Conservation (phyloP, 2,888 invertebrate species). For the Hyppa rectilinea region DNA sequence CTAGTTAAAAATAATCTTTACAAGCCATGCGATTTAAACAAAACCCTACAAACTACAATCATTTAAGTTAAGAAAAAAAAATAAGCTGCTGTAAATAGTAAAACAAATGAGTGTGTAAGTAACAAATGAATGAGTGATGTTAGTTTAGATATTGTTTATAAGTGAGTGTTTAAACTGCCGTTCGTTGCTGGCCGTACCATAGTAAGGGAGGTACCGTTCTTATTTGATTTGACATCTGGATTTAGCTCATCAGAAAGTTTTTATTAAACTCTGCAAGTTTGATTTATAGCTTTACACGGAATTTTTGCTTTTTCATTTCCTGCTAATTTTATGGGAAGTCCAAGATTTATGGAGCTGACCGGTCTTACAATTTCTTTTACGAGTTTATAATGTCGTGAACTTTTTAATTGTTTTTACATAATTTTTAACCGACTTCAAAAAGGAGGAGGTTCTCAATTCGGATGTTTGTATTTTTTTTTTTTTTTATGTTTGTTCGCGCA, state of each 20-base stretch:
- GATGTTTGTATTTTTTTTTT: no score
- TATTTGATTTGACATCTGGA: slow-evolving; percentile 69
- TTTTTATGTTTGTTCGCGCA: no score
- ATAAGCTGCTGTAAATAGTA: no score
- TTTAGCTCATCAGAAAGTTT: slow-evolving; percentile 68
- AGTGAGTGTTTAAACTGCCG: neutral
- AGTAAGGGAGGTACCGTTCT: slow-evolving; percentile 39
- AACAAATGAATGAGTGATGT: no score
- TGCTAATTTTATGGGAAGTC: slow-evolving; percentile 45
- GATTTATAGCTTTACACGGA: slow-evolving; percentile 61
- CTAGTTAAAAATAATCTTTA: no score
- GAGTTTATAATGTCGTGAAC: slow-evolving; percentile 14
- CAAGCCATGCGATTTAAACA: no score
- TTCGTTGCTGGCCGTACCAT: slow-evolving; percentile 4
- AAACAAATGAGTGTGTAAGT: no score
- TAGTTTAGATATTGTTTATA: no score
- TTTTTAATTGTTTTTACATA: slow-evolving; percentile 23
- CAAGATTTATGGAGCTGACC: slow-evolving; percentile 48
- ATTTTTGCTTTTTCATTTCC: slow-evolving; percentile 54
- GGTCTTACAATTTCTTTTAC: neutral
- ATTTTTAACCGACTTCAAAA: no score
- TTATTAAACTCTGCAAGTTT: slow-evolving; percentile 67
- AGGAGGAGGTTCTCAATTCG: no score
- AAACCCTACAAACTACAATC: no score
- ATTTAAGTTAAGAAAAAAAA: no score